Evolutionary conservation across 2,888 invertebrate species (phyloP), one percentile per base, ranked within the genome.

Genomic region (Drosophila monieri): DNA sequence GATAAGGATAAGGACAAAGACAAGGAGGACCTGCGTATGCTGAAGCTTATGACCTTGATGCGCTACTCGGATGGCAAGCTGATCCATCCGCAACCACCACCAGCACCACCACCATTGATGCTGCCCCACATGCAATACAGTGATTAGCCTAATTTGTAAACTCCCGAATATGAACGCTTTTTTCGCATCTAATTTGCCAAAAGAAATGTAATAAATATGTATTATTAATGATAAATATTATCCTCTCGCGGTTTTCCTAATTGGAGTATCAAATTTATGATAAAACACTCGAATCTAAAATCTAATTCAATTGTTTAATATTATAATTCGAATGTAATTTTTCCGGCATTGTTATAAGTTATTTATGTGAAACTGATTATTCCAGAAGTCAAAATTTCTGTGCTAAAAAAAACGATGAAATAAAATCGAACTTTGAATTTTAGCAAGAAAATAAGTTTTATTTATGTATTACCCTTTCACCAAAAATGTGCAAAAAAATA

Each of bases 11-110:
- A 64, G 58, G 72, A 81, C 74, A 79, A 88, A 74, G 89, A 90
- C 75, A 90, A 91, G 79, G 89, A 91, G 72, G 91, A 90, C 58
- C 80, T 91, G 49, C 89, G 90, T 41, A 87, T 91, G 86, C 80
- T 90, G 30, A 91, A 90, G 73, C 88, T 91, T 85, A 90, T 90
- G 88, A 91, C 91, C 23, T 70, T 90, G 73, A 90, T 90, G 86
- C 90, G 90, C 59, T 91, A 91, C 61, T 81, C 81, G 25, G 88
- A 81, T 51, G 81, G 84, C 23, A 88, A 88, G 54, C 43, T 88
- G 78, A 69, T 86, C 47, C 80, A 77, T 56, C 49, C 68, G 8
- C 66, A 62, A 6, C 49, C 76, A 27, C 61, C 68, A 23, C 55
- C 21, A 25, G 61, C 49, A 23, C 44, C 60, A 54, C 43, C 25